These are phyloP conservation scores for Volucella zonaria DNA, from an alignment of 2,888 invertebrate species.

Conservation along the genomic window DNA sequence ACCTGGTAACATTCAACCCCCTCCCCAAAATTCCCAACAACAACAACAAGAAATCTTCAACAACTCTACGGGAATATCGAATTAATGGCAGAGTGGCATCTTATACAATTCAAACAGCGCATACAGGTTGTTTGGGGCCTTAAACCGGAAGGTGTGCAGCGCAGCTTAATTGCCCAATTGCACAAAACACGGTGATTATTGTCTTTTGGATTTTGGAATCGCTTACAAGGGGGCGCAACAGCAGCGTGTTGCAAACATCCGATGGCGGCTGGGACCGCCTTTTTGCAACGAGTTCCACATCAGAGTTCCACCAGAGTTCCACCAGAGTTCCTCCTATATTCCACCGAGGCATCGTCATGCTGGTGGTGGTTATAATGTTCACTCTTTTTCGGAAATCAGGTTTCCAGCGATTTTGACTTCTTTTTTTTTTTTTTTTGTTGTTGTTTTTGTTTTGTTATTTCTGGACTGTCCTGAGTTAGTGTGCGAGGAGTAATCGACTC, in stretches of 20 bases:
- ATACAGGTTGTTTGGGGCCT: constrained; percentile 62
- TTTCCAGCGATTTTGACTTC: constrained; percentile 58
- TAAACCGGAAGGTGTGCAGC: constrained; percentile 57
- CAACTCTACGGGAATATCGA: neutral
- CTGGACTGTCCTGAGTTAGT: neutral
- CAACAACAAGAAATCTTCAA: constrained; percentile 32
- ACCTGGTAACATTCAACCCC: constrained; percentile 54
- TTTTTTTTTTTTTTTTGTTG: constrained; percentile 27
- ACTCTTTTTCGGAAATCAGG: constrained; percentile 55
- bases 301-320: constrained; percentile 56
- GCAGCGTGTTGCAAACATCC: constrained; percentile 58
- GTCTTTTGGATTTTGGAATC: constrained; percentile 44
- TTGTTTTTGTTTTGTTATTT: no score
- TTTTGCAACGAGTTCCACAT: constrained; percentile 56
- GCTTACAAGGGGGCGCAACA: constrained; percentile 49
- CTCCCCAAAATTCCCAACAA: constrained; percentile 29
- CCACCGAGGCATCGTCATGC: neutral
- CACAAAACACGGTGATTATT: constrained; percentile 69
- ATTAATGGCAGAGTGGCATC: constrained; percentile 41
- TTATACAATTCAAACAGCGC: neutral
- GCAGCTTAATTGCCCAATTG: constrained; percentile 70
- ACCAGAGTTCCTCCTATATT: constrained; percentile 60
- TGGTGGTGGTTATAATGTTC: constrained; percentile 41
- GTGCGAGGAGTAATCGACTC: neutral
- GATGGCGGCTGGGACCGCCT: constrained; percentile 71